A percentile compares a stretch with the other conserved stretches of the same genome.
These are phyloP conservation scores for Microtus ochrogaster DNA, from an alignment of 2,113 vertebrate species.

Conservation along the genomic window DNA sequence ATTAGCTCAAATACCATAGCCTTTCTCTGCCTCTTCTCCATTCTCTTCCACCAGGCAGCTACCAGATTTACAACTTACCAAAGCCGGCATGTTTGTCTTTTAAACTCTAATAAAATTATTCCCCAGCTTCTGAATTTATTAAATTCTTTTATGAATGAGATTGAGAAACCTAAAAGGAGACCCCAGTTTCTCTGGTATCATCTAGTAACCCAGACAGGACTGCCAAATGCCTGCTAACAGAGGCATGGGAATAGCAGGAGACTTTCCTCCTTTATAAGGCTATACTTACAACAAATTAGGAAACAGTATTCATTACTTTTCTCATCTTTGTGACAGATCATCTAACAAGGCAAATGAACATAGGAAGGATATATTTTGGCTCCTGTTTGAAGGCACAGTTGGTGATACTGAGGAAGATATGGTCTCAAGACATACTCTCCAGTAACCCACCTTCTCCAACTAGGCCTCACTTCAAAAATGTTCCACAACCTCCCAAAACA, in stretches of 20 bases:
- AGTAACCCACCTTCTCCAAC: neutral
- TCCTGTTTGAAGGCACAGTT: neutral
- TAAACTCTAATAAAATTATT: neutral
- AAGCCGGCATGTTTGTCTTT: neutral
- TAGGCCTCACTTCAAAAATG: neutral
- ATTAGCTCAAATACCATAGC: neutral
- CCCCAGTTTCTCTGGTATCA: neutral
- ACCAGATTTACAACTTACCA: neutral
- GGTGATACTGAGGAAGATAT: neutral
- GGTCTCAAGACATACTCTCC: neutral
- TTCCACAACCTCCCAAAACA: neutral
- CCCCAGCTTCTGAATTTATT: neutral
- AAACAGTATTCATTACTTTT: neutral
- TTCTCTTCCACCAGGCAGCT: neutral
- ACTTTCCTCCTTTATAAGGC: neutral
- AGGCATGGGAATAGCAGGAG: conserved; percentile 11
- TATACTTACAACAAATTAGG: neutral
- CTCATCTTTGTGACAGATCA: neutral
- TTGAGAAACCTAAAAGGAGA: neutral
- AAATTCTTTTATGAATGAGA: neutral
- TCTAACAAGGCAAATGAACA: neutral
- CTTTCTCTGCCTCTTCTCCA: too few species aligned
- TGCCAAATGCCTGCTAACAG: neutral
- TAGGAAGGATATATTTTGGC: neutral
- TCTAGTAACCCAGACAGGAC: neutral